These are phyloP conservation scores for Sinocyclocheilus anshuiensis DNA, from an alignment of 2,113 vertebrate species.

Conservation along the genomic window DNA sequence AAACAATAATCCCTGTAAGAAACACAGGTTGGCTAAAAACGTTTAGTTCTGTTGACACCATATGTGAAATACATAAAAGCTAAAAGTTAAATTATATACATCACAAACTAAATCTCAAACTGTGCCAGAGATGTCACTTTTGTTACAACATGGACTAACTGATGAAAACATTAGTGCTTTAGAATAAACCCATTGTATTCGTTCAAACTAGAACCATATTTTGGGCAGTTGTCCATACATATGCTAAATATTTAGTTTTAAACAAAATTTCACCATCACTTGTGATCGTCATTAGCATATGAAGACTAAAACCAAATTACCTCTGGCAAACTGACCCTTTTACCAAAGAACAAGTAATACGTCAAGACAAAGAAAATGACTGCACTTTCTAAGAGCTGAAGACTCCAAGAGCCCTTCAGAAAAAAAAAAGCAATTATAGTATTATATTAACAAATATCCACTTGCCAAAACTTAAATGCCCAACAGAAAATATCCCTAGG, in stretches of 20 bases:
- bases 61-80: neutral
- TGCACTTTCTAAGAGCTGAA: neutral
- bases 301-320: neutral
- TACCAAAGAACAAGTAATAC: neutral
- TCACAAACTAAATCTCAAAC: neutral
- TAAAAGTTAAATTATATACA: no score
- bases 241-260: neutral
- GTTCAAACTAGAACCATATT: no score
- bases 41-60: neutral
- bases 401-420: neutral
- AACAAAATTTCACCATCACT: neutral
- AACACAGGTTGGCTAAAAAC: neutral
- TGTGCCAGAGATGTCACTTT: neutral
- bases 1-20: neutral
- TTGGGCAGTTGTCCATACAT: neutral
- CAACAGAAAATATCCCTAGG: neutral
- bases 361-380: neutral
- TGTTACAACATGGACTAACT: neutral
- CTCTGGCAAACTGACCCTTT: neutral
- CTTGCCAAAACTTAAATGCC: neutral
- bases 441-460: neutral
- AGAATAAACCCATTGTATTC: neutral
- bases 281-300: neutral
- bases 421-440: neutral
- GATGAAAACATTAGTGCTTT: neutral